Percentiles rank a stretch among this genome's conserved stretches.
phyloP scores from a whole-genome alignment of 2,113 vertebrate species.

The Phalacrocorax brasilianus region DNA sequence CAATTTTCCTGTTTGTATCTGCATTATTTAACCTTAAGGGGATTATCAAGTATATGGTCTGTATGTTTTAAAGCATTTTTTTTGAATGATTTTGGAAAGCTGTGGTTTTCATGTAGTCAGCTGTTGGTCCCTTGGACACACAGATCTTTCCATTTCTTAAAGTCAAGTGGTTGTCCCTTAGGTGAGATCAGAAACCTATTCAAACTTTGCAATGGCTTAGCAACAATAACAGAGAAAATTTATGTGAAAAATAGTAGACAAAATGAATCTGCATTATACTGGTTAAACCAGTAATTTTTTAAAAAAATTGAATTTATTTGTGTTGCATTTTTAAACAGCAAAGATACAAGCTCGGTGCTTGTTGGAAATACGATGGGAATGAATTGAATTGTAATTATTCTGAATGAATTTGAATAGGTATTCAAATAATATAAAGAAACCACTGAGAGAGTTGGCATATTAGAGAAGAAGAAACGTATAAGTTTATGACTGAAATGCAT shows the following conservation, averaged over 20 bases:
- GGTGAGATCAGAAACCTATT: background rate
- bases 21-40: background rate
- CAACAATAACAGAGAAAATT: background rate
- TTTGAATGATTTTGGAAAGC: background rate
- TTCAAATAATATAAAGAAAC: background rate
- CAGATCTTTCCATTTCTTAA: background rate
- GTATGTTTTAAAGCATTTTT: background rate
- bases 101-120: background rate
- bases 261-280: background rate
- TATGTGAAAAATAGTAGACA: background rate
- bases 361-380: background rate
- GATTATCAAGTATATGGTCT: background rate
- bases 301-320: background rate
- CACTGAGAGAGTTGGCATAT: background rate
- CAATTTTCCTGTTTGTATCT: background rate
- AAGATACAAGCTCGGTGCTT: background rate
- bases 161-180: background rate
- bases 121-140: background rate
- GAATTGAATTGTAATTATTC: background rate
- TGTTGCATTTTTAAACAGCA: background rate
- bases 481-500: background rate
- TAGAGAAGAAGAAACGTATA: background rate
- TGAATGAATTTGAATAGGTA: background rate
- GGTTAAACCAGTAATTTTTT: background rate
- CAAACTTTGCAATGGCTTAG: background rate